Conservation (phyloP, 2,888 invertebrate species). For the Cryptus viduatorius region DNA sequence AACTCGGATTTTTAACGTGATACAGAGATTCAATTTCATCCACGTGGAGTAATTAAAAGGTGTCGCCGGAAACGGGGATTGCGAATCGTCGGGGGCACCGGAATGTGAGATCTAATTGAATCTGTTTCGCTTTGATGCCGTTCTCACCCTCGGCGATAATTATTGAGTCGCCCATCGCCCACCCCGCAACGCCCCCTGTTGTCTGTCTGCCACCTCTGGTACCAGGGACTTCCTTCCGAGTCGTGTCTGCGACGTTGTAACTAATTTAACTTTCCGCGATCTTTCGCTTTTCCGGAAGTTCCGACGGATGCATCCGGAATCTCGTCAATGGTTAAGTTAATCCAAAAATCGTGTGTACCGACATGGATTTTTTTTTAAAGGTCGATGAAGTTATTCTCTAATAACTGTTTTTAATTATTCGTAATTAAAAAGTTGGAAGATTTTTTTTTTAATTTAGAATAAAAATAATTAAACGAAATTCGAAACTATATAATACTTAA, state of each 20-base stretch:
- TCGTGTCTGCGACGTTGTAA: not conserved
- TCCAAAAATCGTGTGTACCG: not conserved
- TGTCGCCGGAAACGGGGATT: not conserved
- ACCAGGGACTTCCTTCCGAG: not conserved
- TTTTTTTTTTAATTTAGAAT: too few relatives aligned
- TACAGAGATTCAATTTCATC: too few relatives aligned
- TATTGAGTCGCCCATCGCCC: slow-evolving; percentile 9
- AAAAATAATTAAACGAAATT: too few relatives aligned
- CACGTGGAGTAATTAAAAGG: not conserved
- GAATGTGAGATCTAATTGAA: slow-evolving; percentile 40
- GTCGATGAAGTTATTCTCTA: too few relatives aligned
- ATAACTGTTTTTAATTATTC: too few relatives aligned
- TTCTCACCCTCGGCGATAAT: slow-evolving; percentile 39
- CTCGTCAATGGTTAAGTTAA: not conserved
- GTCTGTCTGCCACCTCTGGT: not conserved
- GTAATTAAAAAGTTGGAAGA: too few relatives aligned
- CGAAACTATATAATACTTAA: too few relatives aligned
- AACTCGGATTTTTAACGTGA: too few relatives aligned
- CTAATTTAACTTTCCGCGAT: not conserved
- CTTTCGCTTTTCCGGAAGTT: not conserved
- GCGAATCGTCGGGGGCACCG: not conserved
- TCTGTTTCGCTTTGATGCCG: slow-evolving; percentile 28
- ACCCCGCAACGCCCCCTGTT: not conserved
- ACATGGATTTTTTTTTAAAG: too few relatives aligned
- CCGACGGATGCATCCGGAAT: not conserved